Evolutionary conservation across 2,888 invertebrate genomes (phyloP).

Genomic region (Eupsilia transversa): DNA sequence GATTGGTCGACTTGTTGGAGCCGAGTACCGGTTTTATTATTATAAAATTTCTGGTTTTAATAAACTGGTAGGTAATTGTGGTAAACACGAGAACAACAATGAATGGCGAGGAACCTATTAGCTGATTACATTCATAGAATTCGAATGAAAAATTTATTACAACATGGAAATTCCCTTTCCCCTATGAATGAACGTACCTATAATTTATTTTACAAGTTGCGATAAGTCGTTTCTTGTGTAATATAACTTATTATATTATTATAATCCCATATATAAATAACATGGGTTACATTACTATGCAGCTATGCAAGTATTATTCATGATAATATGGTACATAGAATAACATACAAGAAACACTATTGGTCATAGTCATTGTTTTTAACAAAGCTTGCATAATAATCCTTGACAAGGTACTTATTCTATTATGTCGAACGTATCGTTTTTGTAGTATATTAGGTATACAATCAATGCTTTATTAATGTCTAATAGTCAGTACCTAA

Average conservation of each 20-base stretch:
- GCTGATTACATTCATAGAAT: background rate
- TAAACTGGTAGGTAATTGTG: conserved; percentile 40
- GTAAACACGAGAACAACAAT: conserved; percentile 13
- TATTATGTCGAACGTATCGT: conserved; percentile 14
- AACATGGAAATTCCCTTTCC: background rate
- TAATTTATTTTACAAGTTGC: conserved; percentile 1
- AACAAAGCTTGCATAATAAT: conserved; percentile 42
- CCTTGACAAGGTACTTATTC: conserved; percentile 32
- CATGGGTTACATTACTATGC: conserved; percentile 41
- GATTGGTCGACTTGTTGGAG: conserved; percentile 5
- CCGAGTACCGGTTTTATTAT: conserved; percentile 60
- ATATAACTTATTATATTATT: conserved; percentile 43
- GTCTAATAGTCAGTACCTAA: conserved; percentile 32
- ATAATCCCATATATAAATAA: conserved; percentile 33
- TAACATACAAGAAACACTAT: conserved; percentile 41
- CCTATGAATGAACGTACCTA: conserved; percentile 24
- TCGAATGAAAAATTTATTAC: background rate
- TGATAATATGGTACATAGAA: conserved; percentile 23
- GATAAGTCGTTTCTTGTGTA: conserved; percentile 42
- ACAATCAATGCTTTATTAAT: conserved; percentile 41
- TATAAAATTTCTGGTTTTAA: conserved; percentile 41
- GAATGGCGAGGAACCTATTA: background rate
- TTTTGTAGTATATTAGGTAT: conserved; percentile 26
- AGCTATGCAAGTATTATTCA: conserved; percentile 54
- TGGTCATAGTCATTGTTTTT: conserved; percentile 54